Conservation (phyloP, 2,888 invertebrate species). For the Nesidiocoris tenuis region DNA sequence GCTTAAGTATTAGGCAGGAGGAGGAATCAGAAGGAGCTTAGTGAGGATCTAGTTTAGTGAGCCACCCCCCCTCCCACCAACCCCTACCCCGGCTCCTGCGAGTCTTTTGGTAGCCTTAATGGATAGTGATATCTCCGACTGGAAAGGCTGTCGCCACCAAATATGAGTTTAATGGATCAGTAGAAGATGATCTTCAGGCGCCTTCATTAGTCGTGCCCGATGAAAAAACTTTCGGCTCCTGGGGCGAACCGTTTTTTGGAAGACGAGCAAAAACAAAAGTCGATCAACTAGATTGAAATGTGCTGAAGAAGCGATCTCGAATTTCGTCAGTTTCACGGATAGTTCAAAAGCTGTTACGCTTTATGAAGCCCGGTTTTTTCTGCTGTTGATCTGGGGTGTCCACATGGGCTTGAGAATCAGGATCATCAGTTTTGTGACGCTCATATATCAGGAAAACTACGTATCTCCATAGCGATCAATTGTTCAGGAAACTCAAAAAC, state of each 20-base stretch:
- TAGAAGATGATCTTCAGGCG: constrained; percentile 32
- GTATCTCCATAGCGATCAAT: no score
- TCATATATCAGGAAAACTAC: no score
- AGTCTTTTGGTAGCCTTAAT: constrained; percentile 36
- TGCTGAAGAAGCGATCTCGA: no score
- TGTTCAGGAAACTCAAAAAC: no score
- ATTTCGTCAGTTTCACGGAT: no score
- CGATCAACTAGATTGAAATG: no score
- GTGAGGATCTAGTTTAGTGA: constrained; percentile 34
- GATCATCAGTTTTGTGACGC: no score
- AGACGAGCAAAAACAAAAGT: neutral
- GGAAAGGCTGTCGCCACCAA: constrained; percentile 38
- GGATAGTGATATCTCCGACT: constrained; percentile 39
- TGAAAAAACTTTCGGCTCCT: neutral
- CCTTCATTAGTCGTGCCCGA: constrained; percentile 29
- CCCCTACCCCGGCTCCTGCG: constrained; percentile 19
- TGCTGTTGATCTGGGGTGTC: no score
- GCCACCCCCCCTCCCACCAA: constrained; percentile 4
- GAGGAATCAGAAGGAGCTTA: constrained; percentile 1
- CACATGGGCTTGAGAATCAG: no score
- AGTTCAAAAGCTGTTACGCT: no score
- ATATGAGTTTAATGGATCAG: constrained; percentile 43
- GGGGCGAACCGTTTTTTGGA: neutral
- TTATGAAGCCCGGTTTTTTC: no score
- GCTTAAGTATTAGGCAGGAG: neutral